A percentile compares a stretch with the other conserved stretches of the same genome.
phyloP scores from a whole-genome alignment of 92 coral and sea anemone species.

The Galaxea fascicularis region DNA sequence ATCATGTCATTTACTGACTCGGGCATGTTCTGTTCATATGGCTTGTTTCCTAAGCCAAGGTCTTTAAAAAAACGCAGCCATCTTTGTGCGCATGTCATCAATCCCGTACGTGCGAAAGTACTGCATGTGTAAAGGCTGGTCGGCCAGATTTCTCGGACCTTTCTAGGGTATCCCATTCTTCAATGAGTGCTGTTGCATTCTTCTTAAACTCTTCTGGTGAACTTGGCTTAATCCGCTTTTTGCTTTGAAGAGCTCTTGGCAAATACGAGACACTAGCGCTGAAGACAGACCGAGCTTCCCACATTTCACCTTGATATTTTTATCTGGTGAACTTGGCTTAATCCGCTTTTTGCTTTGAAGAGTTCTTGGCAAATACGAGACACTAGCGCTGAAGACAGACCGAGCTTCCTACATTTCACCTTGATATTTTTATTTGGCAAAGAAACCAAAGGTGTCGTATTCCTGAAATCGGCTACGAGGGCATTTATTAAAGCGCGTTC shows the following conservation, averaged over 20 bases:
- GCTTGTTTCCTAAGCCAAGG: slow-evolving; percentile 68
- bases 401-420: slow-evolving; percentile 50
- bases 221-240: slow-evolving; percentile 46
- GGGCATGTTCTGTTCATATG: slow-evolving; percentile 56
- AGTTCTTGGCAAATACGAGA: slow-evolving; percentile 49
- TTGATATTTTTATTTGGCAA: slow-evolving; percentile 58
- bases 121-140: slow-evolving; percentile 48
- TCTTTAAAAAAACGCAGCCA: slow-evolving; percentile 44
- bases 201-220: slow-evolving; percentile 50
- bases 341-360: slow-evolving; percentile 39
- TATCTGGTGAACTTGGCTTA: slow-evolving; percentile 42
- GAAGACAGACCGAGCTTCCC: slow-evolving; percentile 43
- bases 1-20: slow-evolving; percentile 63
- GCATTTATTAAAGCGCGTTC: slow-evolving; percentile 54
- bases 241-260: slow-evolving; percentile 38
- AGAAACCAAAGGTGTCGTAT: slow-evolving; percentile 52
- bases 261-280: slow-evolving; percentile 23
- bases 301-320: slow-evolving; percentile 55
- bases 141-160: slow-evolving; percentile 38
- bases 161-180: slow-evolving; percentile 61
- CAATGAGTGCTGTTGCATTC: slow-evolving; percentile 30
- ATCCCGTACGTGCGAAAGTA: slow-evolving; percentile 45
- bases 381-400: slow-evolving; percentile 21
- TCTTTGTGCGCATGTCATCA: slow-evolving; percentile 44
- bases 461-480: slow-evolving; percentile 35